A percentile compares a stretch with the other conserved stretches of the same genome.
These are phyloP conservation scores for Embiotoca jacksoni DNA, from an alignment of 2,113 vertebrate species.

Conservation along the genomic window DNA sequence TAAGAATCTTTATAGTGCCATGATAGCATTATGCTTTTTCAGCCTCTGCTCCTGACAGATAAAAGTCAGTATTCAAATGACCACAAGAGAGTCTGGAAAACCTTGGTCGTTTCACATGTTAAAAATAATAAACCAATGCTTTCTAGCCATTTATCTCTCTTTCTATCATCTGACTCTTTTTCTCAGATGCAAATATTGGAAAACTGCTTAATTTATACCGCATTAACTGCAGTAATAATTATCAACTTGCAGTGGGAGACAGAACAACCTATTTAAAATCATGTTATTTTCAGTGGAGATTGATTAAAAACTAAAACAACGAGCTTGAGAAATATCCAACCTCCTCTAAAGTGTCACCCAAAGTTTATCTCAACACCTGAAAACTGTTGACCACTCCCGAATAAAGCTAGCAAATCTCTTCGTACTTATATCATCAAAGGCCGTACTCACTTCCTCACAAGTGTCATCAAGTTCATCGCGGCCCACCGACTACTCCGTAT, in stretches of 20 bases:
- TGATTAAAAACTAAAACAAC: not conserved
- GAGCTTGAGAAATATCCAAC: not conserved
- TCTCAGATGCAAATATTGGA: not conserved
- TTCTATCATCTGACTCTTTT: not conserved
- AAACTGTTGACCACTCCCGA: not conserved
- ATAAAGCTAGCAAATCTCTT: constrained; percentile 13
- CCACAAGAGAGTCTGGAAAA: too few species aligned
- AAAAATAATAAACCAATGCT: not conserved
- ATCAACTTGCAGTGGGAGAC: not conserved
- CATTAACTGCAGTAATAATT: not conserved
- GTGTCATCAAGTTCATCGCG: constrained; percentile 38
- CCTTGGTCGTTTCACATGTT: too few species aligned
- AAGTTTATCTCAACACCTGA: not conserved
- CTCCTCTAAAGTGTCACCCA: not conserved
- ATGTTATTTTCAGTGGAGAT: not conserved
- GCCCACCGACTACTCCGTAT: constrained; percentile 41
- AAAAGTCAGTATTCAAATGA: too few species aligned
- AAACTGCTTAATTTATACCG: not conserved
- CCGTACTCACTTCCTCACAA: constrained; percentile 12
- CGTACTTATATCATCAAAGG: constrained; percentile 7
- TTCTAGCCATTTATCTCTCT: not conserved
- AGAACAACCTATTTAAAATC: not conserved
- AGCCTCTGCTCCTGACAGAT: not conserved
- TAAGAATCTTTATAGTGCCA: not conserved
- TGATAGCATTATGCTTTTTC: not conserved